Evolutionary conservation across 2,888 invertebrate genomes (phyloP).

Genomic region (Podotricha telesiphe): DNA sequence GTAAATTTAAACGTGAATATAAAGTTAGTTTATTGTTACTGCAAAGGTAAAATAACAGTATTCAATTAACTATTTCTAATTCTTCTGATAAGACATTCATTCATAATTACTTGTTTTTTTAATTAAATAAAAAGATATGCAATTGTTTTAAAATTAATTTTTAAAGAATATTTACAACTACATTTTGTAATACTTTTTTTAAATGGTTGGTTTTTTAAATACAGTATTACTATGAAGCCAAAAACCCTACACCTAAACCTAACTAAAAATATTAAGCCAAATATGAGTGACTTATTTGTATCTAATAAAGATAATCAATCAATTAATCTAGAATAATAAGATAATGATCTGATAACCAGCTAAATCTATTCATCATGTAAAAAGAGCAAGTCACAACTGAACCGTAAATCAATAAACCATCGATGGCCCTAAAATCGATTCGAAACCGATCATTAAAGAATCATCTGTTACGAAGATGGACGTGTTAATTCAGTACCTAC

Average conservation of each 20-base stretch:
- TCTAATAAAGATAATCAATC: constrained; percentile 34
- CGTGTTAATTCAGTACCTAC: constrained; percentile 66
- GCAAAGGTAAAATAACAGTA: too few relatives aligned
- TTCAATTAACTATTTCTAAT: too few relatives aligned
- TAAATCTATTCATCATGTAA: constrained; percentile 51
- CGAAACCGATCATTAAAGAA: constrained; percentile 74
- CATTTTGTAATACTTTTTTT: too few relatives aligned
- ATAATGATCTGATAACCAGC: constrained; percentile 55
- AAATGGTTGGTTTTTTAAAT: too few relatives aligned
- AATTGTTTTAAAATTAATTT: too few relatives aligned
- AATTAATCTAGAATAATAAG: constrained; percentile 55
- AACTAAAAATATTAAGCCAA: not conserved
- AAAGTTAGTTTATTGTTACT: not conserved
- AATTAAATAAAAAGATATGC: too few relatives aligned
- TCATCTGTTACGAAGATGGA: constrained; percentile 79
- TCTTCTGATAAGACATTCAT: too few relatives aligned
- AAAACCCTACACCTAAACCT: too few relatives aligned
- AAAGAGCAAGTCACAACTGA: constrained; percentile 75
- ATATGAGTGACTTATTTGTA: not conserved
- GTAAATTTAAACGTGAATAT: not conserved
- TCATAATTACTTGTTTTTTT: too few relatives aligned
- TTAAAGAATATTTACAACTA: too few relatives aligned
- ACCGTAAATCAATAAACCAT: constrained; percentile 78
- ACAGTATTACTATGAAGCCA: too few relatives aligned
- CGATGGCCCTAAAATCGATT: constrained; percentile 77